A percentile compares a stretch with the other conserved stretches of the same genome.
phyloP scores from a whole-genome alignment of 2,888 invertebrate species.

The Drosophila monieri region DNA sequence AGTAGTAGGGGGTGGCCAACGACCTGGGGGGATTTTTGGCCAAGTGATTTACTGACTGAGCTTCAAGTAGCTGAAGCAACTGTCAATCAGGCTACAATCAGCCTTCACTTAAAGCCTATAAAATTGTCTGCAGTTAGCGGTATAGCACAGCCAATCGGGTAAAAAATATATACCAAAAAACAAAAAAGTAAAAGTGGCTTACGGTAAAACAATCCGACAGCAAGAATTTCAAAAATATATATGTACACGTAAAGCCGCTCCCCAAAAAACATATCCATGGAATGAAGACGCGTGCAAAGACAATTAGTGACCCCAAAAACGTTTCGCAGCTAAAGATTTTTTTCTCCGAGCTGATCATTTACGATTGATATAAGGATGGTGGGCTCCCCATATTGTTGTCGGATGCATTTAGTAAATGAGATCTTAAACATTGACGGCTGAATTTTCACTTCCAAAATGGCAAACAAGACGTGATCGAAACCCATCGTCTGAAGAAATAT shows the following conservation, averaged over 20 bases:
- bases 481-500: conserved; percentile 25
- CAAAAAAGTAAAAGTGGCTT: conserved; percentile 74
- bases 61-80: conserved; percentile 74
- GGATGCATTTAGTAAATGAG: conserved; percentile 74
- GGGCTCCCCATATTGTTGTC: conserved; percentile 37
- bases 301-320: conserved; percentile 76
- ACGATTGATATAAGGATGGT: conserved; percentile 52
- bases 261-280: conserved; percentile 27
- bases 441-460: conserved; percentile 58
- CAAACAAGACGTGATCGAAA: conserved; percentile 51
- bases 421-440: conserved; percentile 51
- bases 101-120: conserved; percentile 74
- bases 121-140: conserved; percentile 62
- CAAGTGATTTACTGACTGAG: conserved; percentile 71
- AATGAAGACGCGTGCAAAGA: conserved; percentile 52
- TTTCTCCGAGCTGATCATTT: conserved; percentile 50
- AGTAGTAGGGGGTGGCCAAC: conserved; percentile 13
- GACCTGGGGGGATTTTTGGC: conserved; percentile 33
- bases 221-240: conserved; percentile 40
- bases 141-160: conserved; percentile 21
- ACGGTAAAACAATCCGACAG: conserved; percentile 62
- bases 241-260: conserved; percentile 27
- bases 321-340: conserved; percentile 67
- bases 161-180: conserved; percentile 13
- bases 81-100: conserved; percentile 74